Percentiles rank a stretch among this genome's conserved stretches.
These are phyloP conservation scores for Prolemur simus DNA, from an alignment of 2,113 vertebrate species.

Conservation along the genomic window DNA sequence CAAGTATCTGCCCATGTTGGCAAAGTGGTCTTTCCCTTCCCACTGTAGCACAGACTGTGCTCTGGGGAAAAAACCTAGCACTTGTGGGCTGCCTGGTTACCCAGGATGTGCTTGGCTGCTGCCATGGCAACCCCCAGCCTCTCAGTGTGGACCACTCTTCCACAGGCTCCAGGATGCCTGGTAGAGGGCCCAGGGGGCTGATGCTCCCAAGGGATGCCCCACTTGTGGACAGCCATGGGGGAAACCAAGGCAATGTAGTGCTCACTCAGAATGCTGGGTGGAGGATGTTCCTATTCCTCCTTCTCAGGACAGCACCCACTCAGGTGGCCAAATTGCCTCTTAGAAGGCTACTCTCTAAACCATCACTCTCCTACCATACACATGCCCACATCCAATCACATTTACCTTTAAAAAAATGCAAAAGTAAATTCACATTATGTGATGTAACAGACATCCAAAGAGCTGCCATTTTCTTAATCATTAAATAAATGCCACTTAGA, in stretches of 20 bases:
- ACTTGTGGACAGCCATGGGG: background rate
- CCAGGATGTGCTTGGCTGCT: background rate
- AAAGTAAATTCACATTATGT: background rate
- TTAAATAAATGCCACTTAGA: background rate
- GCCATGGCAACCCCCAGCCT: conserved; percentile 41
- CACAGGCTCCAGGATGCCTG: background rate
- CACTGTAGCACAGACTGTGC: background rate
- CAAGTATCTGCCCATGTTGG: background rate
- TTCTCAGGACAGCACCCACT: background rate
- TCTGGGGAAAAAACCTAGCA: background rate
- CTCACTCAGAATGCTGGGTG: background rate
- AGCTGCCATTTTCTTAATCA: background rate
- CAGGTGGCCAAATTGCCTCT: background rate
- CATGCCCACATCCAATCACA: background rate
- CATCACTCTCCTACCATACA: background rate
- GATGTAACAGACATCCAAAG: background rate
- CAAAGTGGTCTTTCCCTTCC: background rate
- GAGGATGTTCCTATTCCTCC: background rate
- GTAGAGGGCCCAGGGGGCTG: background rate
- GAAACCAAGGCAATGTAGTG: rapidly evolving
- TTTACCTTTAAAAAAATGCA: background rate
- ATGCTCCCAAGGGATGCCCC: background rate
- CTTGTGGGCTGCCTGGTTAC: background rate
- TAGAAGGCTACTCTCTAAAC: background rate
- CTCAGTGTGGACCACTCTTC: background rate